phyloP scores from a whole-genome alignment of 2,888 invertebrate species.

The Salpingus planirostris region DNA sequence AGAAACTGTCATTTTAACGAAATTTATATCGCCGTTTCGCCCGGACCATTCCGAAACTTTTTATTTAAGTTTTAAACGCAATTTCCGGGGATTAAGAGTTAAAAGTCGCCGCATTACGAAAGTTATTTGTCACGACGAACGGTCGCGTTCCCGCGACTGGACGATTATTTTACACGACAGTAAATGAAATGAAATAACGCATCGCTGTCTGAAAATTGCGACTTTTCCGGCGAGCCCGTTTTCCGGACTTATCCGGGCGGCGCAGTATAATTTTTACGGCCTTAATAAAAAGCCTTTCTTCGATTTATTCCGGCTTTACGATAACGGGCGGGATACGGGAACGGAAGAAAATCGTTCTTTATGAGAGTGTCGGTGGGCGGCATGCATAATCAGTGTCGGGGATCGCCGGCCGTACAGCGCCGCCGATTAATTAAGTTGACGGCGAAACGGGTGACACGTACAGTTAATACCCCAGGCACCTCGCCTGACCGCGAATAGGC shows the following conservation, averaged over 20 bases:
- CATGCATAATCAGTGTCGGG: constrained; percentile 15
- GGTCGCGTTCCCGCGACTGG: constrained; percentile 6
- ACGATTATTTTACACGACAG: constrained; percentile 4
- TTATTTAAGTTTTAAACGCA: constrained; percentile 10
- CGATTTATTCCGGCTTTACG: constrained; percentile 13
- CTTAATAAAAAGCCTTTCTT: constrained; percentile 12
- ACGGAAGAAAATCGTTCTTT: constrained; percentile 15
- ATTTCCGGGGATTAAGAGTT: constrained; percentile 10
- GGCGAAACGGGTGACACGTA: constrained; percentile 9
- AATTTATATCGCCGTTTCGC: constrained; percentile 9
- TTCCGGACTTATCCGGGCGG: too few species aligned
- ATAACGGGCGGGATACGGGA: constrained; percentile 10
- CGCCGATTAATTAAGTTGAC: constrained; percentile 20
- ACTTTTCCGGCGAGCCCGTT: constrained; percentile 6
- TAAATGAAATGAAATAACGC: constrained; percentile 1
- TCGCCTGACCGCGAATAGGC: too few species aligned
- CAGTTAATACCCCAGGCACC: too few species aligned
- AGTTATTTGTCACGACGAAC: constrained; percentile 9
- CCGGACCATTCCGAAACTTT: constrained; percentile 7
- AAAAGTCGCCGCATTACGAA: constrained; percentile 7
- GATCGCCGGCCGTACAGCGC: constrained; percentile 14
- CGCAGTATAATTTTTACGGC: constrained; percentile 14
- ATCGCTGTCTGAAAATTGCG: constrained; percentile 3
- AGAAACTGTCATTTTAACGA: constrained; percentile 10
- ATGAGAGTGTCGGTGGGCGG: constrained; percentile 17